Percentiles rank a stretch among this genome's conserved stretches.
Evolutionary conservation across 2,888 invertebrate genomes (phyloP).

Genomic region (Sarcophaga carnaria): DNA sequence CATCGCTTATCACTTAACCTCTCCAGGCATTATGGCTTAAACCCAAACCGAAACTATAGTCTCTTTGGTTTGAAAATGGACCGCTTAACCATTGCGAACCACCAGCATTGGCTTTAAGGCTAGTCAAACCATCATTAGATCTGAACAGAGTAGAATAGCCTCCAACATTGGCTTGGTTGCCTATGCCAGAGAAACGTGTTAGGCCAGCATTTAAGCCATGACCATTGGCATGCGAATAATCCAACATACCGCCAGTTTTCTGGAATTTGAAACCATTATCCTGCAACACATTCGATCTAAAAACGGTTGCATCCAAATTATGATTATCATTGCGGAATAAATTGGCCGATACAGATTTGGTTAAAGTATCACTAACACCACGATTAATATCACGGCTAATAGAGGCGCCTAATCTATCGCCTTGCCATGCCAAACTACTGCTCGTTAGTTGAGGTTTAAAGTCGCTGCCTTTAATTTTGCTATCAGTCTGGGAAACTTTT

Average conservation of each 20-base stretch:
- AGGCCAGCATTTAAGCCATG: conserved; percentile 45
- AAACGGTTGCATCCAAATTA: conserved; percentile 33
- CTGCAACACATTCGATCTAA: conserved; percentile 16
- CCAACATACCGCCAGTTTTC: conserved; percentile 32
- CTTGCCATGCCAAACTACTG: conserved; percentile 22
- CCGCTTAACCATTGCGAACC: conserved; percentile 39
- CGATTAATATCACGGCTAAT: conserved; percentile 40
- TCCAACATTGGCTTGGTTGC: conserved; percentile 22
- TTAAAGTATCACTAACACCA: conserved; percentile 46
- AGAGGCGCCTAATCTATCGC: conserved; percentile 16
- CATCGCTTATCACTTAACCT: no score
- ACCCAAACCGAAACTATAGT: conserved; percentile 39
- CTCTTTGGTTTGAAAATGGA: conserved; percentile 15
- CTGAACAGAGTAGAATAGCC: conserved; percentile 33
- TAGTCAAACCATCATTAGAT: conserved; percentile 40
- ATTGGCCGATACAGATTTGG: conserved; percentile 29
- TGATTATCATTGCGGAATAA: conserved; percentile 14
- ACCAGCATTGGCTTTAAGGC: conserved; percentile 32
- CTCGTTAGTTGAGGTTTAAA: conserved; percentile 18
- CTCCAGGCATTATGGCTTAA: not conserved
- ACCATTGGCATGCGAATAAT: conserved; percentile 31
- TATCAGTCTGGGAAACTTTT: conserved; percentile 32
- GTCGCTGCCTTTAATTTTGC: conserved; percentile 4
- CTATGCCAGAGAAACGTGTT: conserved; percentile 34
- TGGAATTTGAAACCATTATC: conserved; percentile 36